These are phyloP conservation scores for Ptiloglossa arizonensis DNA, from an alignment of 1,140 invertebrate genomes.

Conservation along the genomic window DNA sequence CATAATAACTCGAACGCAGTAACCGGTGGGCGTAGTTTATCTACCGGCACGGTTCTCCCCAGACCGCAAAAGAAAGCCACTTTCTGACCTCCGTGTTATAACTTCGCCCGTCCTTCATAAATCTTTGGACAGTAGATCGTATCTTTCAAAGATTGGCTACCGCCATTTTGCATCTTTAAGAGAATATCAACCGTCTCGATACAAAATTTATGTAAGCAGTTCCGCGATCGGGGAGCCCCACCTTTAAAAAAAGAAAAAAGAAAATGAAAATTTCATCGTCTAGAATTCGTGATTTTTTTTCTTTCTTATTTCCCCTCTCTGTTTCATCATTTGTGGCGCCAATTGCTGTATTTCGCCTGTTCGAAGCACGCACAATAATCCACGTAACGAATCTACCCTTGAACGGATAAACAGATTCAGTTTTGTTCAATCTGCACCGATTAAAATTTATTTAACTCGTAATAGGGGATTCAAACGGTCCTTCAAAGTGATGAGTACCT, in stretches of 20 bases:
- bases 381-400: no score
- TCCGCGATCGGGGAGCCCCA: no score
- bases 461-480: no score
- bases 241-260: background rate
- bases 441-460: no score
- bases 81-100: conserved; percentile 38
- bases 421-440: no score
- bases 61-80: conserved; percentile 37
- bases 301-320: no score
- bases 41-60: background rate
- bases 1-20: conserved; percentile 12
- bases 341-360: no score
- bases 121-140: conserved; percentile 34
- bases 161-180: background rate
- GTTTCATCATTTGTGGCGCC: background rate
- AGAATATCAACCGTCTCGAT: conserved; percentile 13
- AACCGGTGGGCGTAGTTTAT: conserved; percentile 7
- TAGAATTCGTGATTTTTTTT: background rate
- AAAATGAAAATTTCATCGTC: conserved; percentile 30
- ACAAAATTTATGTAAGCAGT: conserved; percentile 23
- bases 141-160: conserved; percentile 28
- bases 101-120: conserved; percentile 35
- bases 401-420: no score
- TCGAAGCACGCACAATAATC: no score
- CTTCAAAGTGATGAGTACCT: no score